These are phyloP conservation scores for Amphiura filiformis DNA, from an alignment of 35 echinoderm and acorn worm species.

Conservation along the genomic window DNA sequence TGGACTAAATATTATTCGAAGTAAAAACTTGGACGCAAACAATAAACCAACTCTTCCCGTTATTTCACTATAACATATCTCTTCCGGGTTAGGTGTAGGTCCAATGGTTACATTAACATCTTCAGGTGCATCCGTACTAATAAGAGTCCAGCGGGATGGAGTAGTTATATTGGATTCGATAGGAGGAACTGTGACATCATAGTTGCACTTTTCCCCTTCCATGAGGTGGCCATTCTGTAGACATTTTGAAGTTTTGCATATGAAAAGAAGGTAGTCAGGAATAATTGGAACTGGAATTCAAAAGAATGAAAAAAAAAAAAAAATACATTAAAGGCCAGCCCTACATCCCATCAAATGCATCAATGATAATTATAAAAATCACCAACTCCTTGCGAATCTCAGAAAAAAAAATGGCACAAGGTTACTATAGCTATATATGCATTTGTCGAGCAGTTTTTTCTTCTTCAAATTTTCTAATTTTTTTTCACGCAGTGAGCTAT, in stretches of 20 bases:
- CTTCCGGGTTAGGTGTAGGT: neutral
- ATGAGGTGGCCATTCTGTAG: neutral
- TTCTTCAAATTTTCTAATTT: too few species aligned
- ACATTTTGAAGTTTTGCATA: constrained; percentile 3
- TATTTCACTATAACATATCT: neutral
- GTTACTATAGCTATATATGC: too few species aligned
- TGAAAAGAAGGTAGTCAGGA: constrained; percentile 8
- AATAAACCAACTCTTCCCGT: constrained; percentile 2
- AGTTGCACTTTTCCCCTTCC: neutral
- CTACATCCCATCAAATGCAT: too few species aligned
- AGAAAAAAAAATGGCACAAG: too few species aligned
- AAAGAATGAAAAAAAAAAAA: neutral
- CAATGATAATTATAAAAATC: too few species aligned
- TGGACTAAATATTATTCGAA: constrained; percentile 21
- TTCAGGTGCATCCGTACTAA: neutral
- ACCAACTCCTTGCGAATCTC: too few species aligned
- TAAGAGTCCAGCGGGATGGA: neutral
- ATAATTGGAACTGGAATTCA: constrained; percentile 12
- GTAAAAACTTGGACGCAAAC: constrained; percentile 35
- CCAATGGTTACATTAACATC: neutral
- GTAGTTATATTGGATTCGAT: neutral
- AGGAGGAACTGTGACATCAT: neutral
- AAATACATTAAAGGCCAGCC: too few species aligned
- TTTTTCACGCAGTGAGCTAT: too few species aligned
- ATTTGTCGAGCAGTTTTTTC: too few species aligned